Percentiles rank a stretch among this genome's conserved stretches.
Conservation (phyloP, 2,113 vertebrate genomes). For the Melanerpes aurifrons region DNA sequence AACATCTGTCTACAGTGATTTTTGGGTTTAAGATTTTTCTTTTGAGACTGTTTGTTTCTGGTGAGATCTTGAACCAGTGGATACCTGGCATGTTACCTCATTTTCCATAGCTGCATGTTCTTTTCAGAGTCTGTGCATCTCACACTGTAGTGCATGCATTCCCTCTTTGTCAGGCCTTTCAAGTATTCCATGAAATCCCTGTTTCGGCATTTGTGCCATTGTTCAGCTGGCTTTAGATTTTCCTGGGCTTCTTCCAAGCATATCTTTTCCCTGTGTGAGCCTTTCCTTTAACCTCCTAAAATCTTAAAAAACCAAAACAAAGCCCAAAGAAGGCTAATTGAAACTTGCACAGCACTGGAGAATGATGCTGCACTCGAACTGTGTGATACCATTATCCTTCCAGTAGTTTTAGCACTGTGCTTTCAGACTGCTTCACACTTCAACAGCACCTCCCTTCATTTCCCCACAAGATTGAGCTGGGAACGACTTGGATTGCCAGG, state of each 20-base stretch:
- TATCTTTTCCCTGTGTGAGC: neutral
- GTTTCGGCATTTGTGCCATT: neutral
- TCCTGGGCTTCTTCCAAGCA: neutral
- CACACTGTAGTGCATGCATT: neutral
- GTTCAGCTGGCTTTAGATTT: neutral
- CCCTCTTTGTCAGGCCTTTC: neutral
- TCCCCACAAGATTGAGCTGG: neutral
- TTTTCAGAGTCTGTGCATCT: neutral
- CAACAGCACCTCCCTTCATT: neutral
- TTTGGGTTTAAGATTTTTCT: neutral
- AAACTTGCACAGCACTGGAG: neutral
- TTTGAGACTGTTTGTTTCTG: neutral
- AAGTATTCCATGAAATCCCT: neutral
- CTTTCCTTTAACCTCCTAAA: neutral
- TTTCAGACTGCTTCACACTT: neutral
- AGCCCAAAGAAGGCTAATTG: neutral
- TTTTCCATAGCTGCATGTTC: neutral
- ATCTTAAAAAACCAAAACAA: neutral
- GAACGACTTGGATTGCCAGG: neutral
- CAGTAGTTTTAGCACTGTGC: fast-evolving
- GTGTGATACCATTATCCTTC: neutral
- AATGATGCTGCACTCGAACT: neutral
- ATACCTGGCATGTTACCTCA: neutral
- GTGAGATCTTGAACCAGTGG: neutral
- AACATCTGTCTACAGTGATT: neutral